Base-by-base conservation (phyloP, 2,797 vertebrate species). In the Lacerta viridis region DNA sequence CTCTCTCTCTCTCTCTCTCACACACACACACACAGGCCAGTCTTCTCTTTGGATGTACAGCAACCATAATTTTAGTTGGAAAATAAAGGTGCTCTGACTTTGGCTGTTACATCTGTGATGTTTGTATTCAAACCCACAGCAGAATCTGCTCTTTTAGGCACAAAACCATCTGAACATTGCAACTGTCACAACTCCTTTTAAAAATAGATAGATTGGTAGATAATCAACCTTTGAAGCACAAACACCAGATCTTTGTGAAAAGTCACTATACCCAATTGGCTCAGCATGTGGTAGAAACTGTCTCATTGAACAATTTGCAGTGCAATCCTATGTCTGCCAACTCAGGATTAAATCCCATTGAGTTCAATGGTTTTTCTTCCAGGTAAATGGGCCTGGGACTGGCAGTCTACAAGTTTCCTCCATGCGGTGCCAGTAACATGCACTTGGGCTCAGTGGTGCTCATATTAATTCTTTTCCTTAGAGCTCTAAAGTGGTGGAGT, bases 141-240 rank as follows among this genome's bases (percentile, higher is more conserved):
- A n/a, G 33, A 41, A n/a, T 59, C 29, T 10, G 4, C 59, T 66
- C 18, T 46, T 61, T 46, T 69, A 55, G 7, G 86, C 25, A 18
- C 84, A 85, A 79, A 78, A 87, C 79, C 27, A 61, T n/a, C 79
- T 89, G 43, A 77, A 89, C 59, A 36, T 90, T 90, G 46, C 4
- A 91, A 3, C 89, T 50, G 55, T 17, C 72, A 29, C 33, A 17
- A 43, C 20, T 27, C 15, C 36, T 66, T 66, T 81, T 17, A 81
- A 69, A 36, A 69, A 71, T n/a, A 71, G 4, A 15, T 5, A 74
- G 33, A 8, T 7, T 29, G 29, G 46, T 46, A 36, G 9, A 20
- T 20, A 23, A 61, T 55, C 50, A 4, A 43, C 78, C 25, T 39
- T 61, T 74, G 20, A 39, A 74, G 27, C 50, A 61, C 36, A 50